phyloP scores from a whole-genome alignment of 2,113 vertebrate genomes.

The Microcebus tavaratra region DNA sequence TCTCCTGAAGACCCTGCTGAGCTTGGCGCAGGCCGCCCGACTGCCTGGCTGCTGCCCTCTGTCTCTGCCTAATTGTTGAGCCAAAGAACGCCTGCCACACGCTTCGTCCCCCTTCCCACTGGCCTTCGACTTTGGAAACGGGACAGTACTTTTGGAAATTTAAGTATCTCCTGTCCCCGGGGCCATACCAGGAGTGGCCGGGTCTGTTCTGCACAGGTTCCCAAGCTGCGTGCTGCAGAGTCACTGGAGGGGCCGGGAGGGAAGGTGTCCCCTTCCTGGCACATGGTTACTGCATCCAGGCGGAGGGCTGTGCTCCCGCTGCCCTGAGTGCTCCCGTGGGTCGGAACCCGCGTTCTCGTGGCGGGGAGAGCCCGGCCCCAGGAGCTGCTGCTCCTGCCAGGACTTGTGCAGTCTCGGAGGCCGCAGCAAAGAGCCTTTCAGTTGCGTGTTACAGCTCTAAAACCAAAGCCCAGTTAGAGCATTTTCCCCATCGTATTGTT shows the following conservation, averaged over 20 bases:
- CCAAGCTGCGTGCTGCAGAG: fast-evolving
- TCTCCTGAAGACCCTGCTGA: neutral
- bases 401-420: neutral
- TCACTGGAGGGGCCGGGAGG: neutral
- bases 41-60: fast-evolving
- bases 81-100: fast-evolving
- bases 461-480: neutral
- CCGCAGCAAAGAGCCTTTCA: neutral
- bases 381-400: neutral
- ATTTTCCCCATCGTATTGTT: neutral
- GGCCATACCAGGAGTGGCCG: fast-evolving
- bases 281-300: neutral
- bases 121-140: neutral
- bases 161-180: neutral
- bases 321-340: too few relatives aligned
- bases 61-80: neutral
- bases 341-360: neutral
- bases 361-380: neutral
- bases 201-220: neutral
- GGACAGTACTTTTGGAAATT: neutral
- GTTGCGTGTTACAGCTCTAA: too few relatives aligned
- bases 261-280: neutral
- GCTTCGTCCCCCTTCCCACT: neutral
- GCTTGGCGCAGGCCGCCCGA: fast-evolving
- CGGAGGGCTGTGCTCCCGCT: neutral